Evolutionary conservation across 2,888 invertebrate genomes (phyloP), one percentile per base, ranked within the genome.

Genomic region (Tiliacea aurago): DNA sequence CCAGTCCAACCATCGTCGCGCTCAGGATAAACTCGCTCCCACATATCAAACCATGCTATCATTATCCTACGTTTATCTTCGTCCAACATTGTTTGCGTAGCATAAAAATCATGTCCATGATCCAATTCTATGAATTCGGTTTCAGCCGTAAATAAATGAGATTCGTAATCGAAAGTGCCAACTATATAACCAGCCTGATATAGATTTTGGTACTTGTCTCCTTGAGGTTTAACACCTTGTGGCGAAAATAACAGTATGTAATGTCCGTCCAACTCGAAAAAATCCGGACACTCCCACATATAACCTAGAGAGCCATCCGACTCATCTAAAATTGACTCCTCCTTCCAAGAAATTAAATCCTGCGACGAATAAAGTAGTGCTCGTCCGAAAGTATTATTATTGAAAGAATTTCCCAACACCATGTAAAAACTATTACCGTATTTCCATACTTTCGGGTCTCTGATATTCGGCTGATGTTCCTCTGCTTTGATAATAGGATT

Each of bases 201-300:
- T 13, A 94, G 82, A 74, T 95, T 96, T 62, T 33, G 91, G 70
- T 90, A 95, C 51, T 89, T 91, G 74, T 95, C 92, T 0, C 95
- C 96, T 58, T 92, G 82, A 1, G 93, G 78, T 66, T 85, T 6
- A 0, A 96, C 73, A 3, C 96, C 95, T 92, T 96, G 95, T 1
- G 96, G 94, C 9, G 95, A 96, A 70, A 96, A 92, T 5, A 96
- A 78, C 1, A 96, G 86, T 23, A 97, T 87, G 78, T 88, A 93
- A 67, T 89, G 85, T 0, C 93, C 94, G 37, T 90, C 73, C 0
- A 97, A 75, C 80, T 94, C 92, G 55, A 96, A 96, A 66, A 96
- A 94, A 80, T 96, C 96, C 0, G 96, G 96, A 87, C 96, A 96
- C 84, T 97, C 96, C 94, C 94, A 96, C 95, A 96, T 95, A 59